Percentiles rank a stretch among this genome's conserved stretches.
phyloP scores from a whole-genome alignment of 2,888 invertebrate species.

The Nyleta sp. region DNA sequence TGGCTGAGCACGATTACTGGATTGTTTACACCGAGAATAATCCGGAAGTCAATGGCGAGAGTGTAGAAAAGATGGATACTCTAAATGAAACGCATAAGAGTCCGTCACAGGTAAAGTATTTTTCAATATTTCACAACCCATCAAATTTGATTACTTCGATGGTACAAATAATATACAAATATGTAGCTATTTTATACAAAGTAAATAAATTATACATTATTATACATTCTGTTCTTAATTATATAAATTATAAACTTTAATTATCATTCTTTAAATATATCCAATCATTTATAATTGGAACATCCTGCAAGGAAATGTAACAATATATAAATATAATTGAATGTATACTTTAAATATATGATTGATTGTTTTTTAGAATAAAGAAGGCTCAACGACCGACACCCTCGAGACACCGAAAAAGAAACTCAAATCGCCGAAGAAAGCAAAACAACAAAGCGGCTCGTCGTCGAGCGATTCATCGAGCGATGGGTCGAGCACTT shows the following conservation, averaged over 20 bases:
- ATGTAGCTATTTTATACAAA: too few relatives aligned
- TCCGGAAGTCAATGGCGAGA: slow-evolving; percentile 40
- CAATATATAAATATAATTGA: too few relatives aligned
- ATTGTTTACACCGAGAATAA: slow-evolving; percentile 77
- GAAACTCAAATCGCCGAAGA: slow-evolving; percentile 80
- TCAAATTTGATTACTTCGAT: too few relatives aligned
- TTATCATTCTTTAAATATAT: too few relatives aligned
- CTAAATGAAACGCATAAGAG: slow-evolving; percentile 26
- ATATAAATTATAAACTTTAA: too few relatives aligned
- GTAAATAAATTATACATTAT: too few relatives aligned
- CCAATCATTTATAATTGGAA: too few relatives aligned
- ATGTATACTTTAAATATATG: not conserved
- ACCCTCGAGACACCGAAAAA: slow-evolving; percentile 69
- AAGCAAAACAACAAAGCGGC: slow-evolving; percentile 79
- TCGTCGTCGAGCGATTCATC: slow-evolving; percentile 91
- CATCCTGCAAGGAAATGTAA: too few relatives aligned
- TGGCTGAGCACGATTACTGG: slow-evolving; percentile 89
- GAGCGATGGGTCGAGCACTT: slow-evolving; percentile 89
- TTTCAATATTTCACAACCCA: too few relatives aligned
- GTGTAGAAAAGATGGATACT: slow-evolving; percentile 28
- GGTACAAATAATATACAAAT: too few relatives aligned
- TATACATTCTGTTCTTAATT: too few relatives aligned
- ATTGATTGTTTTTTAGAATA: slow-evolving; percentile 41
- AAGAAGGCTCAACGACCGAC: slow-evolving; percentile 74
- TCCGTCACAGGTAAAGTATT: slow-evolving; percentile 28